phyloP scores from a whole-genome alignment of 1,140 invertebrate species.

The Leptopilina boulardi region DNA sequence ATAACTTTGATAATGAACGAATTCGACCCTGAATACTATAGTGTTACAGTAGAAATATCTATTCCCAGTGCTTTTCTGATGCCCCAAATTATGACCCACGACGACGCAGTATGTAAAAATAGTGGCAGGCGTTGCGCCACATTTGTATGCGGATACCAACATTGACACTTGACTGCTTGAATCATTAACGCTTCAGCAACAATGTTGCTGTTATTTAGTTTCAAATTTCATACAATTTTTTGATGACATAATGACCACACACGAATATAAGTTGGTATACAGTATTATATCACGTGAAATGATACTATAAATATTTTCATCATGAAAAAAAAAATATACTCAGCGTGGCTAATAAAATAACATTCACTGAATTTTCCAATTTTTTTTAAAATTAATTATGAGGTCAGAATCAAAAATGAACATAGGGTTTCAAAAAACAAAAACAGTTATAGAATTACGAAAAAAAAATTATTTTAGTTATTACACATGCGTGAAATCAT shows the following conservation, averaged over 20 bases:
- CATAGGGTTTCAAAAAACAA: too few relatives aligned
- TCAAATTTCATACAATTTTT: constrained; percentile 23
- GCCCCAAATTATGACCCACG: constrained; percentile 8
- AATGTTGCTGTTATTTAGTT: constrained; percentile 11
- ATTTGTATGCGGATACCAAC: constrained; percentile 9
- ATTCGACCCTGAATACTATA: not conserved
- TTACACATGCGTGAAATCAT: too few relatives aligned
- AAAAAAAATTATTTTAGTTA: too few relatives aligned
- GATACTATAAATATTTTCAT: not conserved
- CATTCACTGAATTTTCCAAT: too few relatives aligned
- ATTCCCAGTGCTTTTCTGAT: not conserved
- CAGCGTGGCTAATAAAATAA: too few relatives aligned
- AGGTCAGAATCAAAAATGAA: too few relatives aligned
- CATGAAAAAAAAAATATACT: not conserved
- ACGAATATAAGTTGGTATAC: not conserved
- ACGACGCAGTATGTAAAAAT: constrained; percentile 31
- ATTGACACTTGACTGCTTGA: constrained; percentile 7
- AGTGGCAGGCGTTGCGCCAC: constrained; percentile 12
- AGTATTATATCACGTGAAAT: not conserved
- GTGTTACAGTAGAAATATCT: not conserved
- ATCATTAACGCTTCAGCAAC: constrained; percentile 23
- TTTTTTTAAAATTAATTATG: too few relatives aligned
- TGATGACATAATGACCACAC: constrained; percentile 2
- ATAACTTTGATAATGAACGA: too few relatives aligned
- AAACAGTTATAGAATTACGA: too few relatives aligned